phyloP scores from a whole-genome alignment of 2,797 vertebrate species.

The Chaunax sp. region DNA sequence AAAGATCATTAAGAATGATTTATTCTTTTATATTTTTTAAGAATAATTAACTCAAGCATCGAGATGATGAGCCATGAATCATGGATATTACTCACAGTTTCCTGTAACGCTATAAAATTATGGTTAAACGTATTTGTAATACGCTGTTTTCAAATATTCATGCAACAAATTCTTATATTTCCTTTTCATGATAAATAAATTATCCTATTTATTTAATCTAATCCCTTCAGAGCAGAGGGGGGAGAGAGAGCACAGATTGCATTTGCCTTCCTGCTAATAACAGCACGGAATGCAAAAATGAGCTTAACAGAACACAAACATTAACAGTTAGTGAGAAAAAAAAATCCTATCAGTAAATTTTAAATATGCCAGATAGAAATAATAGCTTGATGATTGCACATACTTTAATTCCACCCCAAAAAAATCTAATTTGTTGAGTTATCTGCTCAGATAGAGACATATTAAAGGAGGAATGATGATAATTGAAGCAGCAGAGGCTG shows the following conservation, averaged over 20 bases:
- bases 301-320: slow-evolving; percentile 16
- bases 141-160: background rate
- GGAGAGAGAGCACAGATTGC: background rate
- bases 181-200: slow-evolving; percentile 22
- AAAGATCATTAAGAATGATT: too few species aligned
- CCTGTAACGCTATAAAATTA: background rate
- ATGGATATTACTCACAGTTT: background rate
- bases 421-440: slow-evolving; percentile 18
- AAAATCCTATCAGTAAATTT: slow-evolving; percentile 19
- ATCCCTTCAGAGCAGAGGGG: slow-evolving; percentile 26
- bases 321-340: background rate
- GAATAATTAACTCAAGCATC: too few species aligned
- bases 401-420: slow-evolving; percentile 2
- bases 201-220: slow-evolving; percentile 15
- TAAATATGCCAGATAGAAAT: slow-evolving; percentile 11
- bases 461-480: background rate
- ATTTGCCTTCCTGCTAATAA: slow-evolving; percentile 1
- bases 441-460: slow-evolving; percentile 13
- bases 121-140: background rate
- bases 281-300: slow-evolving; percentile 10
- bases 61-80: background rate
- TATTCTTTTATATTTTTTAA: too few species aligned
- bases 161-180: background rate
- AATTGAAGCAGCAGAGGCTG: background rate
- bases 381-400: background rate